Evolutionary conservation across 2,797 vertebrate genomes (phyloP).

Genomic region (Neomorphus geoffroyi): DNA sequence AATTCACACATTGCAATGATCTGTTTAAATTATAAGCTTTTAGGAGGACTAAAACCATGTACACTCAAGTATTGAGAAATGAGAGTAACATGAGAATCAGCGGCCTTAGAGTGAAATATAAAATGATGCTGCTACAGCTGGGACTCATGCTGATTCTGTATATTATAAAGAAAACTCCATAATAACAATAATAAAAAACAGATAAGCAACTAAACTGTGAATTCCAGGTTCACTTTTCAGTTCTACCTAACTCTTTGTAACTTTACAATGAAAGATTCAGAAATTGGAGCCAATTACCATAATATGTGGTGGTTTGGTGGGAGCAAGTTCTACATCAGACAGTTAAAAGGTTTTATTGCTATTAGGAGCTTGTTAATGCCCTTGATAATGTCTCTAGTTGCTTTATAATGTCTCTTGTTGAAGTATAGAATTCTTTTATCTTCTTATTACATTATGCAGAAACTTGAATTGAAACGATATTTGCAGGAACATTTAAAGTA

Average conservation of each 20-base stretch:
- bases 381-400: constrained; percentile 84
- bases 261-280: constrained; percentile 76
- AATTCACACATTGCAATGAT: background rate
- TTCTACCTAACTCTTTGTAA: constrained; percentile 74
- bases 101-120: background rate
- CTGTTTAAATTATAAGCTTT: constrained; percentile 7
- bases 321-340: constrained; percentile 81
- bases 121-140: background rate
- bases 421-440: constrained; percentile 87
- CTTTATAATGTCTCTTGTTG: constrained; percentile 86
- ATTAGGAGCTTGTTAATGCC: constrained; percentile 85
- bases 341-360: constrained; percentile 86
- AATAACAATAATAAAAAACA: constrained; percentile 18
- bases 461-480: constrained; percentile 85
- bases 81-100: constrained; percentile 1
- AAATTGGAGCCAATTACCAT: constrained; percentile 83
- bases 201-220: constrained; percentile 32
- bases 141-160: background rate
- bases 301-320: constrained; percentile 81
- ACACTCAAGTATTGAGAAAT: constrained; percentile 17
- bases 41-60: background rate
- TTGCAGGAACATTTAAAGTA: constrained; percentile 86
- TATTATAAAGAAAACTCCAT: background rate
- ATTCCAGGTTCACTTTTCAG: constrained; percentile 67
- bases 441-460: constrained; percentile 86